Evolutionary conservation across 2,113 vertebrate genomes (phyloP), one percentile per base, ranked within the genome.

Genomic region (Microtus richardsoni): DNA sequence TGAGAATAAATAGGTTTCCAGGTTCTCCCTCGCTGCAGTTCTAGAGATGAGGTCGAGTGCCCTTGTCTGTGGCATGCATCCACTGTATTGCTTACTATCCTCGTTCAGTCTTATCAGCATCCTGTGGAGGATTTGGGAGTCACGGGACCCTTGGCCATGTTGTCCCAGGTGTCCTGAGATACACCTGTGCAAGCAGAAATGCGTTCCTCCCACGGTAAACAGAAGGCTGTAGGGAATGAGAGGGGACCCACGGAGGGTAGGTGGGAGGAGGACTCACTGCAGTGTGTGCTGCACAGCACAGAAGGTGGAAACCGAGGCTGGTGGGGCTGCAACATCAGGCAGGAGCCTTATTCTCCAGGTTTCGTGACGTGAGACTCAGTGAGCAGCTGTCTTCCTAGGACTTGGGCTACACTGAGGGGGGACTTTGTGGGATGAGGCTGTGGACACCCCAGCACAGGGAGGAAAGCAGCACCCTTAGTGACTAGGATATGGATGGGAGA

Each of bases 291-390:
- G 3, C n/a, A 21, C 74, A 39, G 6, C 6, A 8, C 2, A 5
- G 4, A n/a, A 58, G 5, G 77, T 87, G n/a, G 71, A 66, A 0
- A 12, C 36, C 26, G 77, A 82, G 19, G 77, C 1, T 14, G 13
- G 2, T n/a, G 36, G 41, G 82, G 73, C 41, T 36, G 3, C 6
- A 5, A n/a, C 0, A 0, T 28, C 73, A n/a, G n/a, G 54, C 7
- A 41, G 36, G 54, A 79, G 2, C 39, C 70, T 62, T 11, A 5
- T 28, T 71, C 39, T 5, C 1, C 44, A 39, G 62, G 47, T 30
- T 24, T 8, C 22, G 1, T 24, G 70, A 62, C 33, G 24, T 19
- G 26, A 71, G 28, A 24, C 41, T 60, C 17, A 78, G 68, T 8
- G 17, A 22, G 71, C 85, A 62, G 30, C n/a, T 62, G 2, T 68